Evolutionary conservation across 2,797 vertebrate species (phyloP), one percentile per base, ranked within the genome.

Genomic region (Fringilla coelebs): DNA sequence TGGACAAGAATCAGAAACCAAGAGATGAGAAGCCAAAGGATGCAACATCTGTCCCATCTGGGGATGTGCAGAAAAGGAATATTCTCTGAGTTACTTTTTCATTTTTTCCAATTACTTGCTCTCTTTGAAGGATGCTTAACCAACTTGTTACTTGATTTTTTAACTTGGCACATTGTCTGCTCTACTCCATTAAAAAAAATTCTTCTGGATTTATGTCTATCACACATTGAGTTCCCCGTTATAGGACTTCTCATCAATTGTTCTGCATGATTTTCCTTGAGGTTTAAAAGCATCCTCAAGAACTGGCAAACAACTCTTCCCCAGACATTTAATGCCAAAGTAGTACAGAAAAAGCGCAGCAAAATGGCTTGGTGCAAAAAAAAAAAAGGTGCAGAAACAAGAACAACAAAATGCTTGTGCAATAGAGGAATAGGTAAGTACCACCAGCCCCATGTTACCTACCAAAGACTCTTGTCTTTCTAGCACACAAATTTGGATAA

Each of bases 21-120:
- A 96, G 79, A 92, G 63, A 73, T 61, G 34, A 18, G 57, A 88
- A 91, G 63, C 65, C 94, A 95, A 85, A 92, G 80, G 90, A 94
- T 68, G 66, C 75, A 97, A 94, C 83, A 80, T 77, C 78, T 90
- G 74, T 89, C 85, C 67, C 82, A 91, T 94, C 81, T 90, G 89
- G 48, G 51, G 79, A 79, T 82, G 72, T 52, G 65, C 79, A 95
- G 60, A 75, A 94, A 77, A 83, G 29, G 36, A 81, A 13, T 85
- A 92, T 92, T 95, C 85, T 94, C 92, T 79, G 79, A 77, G 48
- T 74, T 88, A 79, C 24, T 92, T 85, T 43, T 91, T 67, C 79
- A 65, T 19, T 41, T 72, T 85, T 96, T 96, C 87, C 78, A 71
- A n/a, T 61, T 85, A 91, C n/a, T 43, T 43, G 28, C 65, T 76